Conservation (phyloP, 2,113 vertebrate genomes). For the Carlito syrichta region DNA sequence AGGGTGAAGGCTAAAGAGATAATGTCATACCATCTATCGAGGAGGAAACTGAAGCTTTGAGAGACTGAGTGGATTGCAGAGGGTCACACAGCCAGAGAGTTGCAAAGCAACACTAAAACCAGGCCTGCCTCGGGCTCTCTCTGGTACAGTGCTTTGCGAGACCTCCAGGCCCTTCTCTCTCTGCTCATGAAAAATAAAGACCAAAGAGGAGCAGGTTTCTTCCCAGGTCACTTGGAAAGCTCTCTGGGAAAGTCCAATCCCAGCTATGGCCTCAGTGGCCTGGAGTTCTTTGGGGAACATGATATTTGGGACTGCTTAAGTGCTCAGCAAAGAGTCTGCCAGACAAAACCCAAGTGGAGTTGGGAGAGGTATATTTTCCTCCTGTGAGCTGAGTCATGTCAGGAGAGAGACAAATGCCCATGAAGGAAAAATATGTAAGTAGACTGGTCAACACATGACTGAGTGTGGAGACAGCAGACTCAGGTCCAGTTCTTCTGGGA, state of each 20-base stretch:
- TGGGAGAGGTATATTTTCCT: neutral
- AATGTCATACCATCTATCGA: neutral
- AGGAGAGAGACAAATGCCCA: neutral
- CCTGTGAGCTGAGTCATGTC: neutral
- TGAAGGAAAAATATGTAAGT: neutral
- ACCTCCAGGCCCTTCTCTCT: neutral
- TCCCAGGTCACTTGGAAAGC: neutral
- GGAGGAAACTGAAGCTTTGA: neutral
- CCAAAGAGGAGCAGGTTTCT: neutral
- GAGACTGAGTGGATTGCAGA: neutral
- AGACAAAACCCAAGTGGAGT: neutral
- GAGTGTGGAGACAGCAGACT: neutral
- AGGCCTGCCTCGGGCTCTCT: neutral
- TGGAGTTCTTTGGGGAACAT: neutral
- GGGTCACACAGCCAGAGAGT: neutral
- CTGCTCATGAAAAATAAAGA: neutral
- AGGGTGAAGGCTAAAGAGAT: neutral
- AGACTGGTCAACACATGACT: neutral
- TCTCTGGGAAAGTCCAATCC: neutral
- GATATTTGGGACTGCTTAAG: neutral
- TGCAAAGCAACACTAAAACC: neutral
- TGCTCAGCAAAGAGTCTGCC: neutral
- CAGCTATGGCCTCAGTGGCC: neutral
- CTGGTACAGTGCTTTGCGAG: accelerated
- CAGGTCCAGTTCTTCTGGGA: accelerated